Conservation (phyloP, 2,797 vertebrate species). For the Emys orbicularis region DNA sequence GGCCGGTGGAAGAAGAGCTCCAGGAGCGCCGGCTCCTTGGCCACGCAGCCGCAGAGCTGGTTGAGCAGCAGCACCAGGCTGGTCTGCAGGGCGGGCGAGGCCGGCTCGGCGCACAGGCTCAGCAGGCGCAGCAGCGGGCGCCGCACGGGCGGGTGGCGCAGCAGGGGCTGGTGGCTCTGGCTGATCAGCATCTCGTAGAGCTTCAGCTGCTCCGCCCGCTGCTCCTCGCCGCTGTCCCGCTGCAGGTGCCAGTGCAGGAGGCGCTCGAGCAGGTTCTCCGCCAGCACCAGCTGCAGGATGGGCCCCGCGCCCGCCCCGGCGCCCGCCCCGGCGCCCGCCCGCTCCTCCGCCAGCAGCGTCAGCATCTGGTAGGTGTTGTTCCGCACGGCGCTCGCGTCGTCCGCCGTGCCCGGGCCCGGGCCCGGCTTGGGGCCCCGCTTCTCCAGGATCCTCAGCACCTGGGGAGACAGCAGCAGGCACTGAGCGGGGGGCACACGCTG, state of each 20-base stretch:
- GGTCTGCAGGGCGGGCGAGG: constrained; percentile 86
- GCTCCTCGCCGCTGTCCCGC: constrained; percentile 81
- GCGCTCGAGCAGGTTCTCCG: constrained; percentile 89
- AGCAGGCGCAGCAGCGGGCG: constrained; percentile 90
- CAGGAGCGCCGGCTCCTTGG: constrained; percentile 90
- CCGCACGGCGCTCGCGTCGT: constrained; percentile 93
- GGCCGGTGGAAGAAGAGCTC: constrained; percentile 92
- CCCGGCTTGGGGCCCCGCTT: constrained; percentile 82
- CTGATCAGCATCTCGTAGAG: constrained; percentile 97
- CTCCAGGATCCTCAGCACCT: constrained; percentile 95
- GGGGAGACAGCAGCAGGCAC: neutral
- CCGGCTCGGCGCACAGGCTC: constrained; percentile 83
- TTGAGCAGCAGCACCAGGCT: constrained; percentile 95
- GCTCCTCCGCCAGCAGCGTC: constrained; percentile 93
- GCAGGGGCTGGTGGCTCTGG: constrained; percentile 92
- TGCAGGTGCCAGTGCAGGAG: constrained; percentile 92
- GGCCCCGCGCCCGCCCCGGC: constrained; percentile 83
- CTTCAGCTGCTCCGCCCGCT: constrained; percentile 90
- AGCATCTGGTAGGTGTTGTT: constrained; percentile 98
- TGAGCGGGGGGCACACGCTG: no score
- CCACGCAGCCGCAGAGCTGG: constrained; percentile 94
- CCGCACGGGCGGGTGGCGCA: constrained; percentile 89
- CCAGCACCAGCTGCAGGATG: constrained; percentile 90
- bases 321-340: constrained; percentile 64
- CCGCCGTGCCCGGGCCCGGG: constrained; percentile 82